Conservation (phyloP, 2,888 invertebrate species). For the Tanytarsus gracilentus region DNA sequence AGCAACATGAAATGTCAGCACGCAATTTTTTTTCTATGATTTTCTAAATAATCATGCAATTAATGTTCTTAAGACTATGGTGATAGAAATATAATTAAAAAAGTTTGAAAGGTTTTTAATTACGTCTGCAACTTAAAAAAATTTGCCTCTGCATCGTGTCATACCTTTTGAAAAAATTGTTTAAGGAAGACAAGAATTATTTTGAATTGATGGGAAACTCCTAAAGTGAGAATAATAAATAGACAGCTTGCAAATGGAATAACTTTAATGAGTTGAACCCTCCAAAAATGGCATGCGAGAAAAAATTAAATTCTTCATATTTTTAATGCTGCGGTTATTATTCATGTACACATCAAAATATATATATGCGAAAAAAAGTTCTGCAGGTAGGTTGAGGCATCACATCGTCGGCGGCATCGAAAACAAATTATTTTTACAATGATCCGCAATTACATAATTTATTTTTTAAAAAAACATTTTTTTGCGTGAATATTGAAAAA, state of each 20-base stretch:
- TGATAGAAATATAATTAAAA: constrained; percentile 13
- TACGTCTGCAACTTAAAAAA: background rate
- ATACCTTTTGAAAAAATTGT: background rate
- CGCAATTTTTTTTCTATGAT: constrained; percentile 2
- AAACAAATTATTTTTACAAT: constrained; percentile 23
- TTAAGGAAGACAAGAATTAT: background rate
- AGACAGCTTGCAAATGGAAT: background rate
- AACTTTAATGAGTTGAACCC: background rate
- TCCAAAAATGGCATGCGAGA: too few species aligned
- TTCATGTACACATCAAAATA: too few species aligned
- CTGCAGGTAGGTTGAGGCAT: background rate
- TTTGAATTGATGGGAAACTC: background rate
- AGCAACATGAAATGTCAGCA: constrained; percentile 1
- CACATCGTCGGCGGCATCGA: background rate
- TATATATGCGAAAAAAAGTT: too few species aligned
- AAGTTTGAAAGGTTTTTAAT: constrained; percentile 2
- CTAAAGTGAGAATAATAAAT: background rate
- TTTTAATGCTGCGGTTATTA: too few species aligned
- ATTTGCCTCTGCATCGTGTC: background rate
- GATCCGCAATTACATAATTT: constrained; percentile 26
- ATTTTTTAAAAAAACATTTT: constrained; percentile 21
- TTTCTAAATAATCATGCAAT: constrained; percentile 6
- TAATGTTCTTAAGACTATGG: background rate
- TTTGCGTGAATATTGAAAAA: constrained; percentile 6
- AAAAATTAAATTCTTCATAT: too few species aligned